phyloP scores from a whole-genome alignment of 2,888 invertebrate genomes.

The Ferdinandea cuprea region DNA sequence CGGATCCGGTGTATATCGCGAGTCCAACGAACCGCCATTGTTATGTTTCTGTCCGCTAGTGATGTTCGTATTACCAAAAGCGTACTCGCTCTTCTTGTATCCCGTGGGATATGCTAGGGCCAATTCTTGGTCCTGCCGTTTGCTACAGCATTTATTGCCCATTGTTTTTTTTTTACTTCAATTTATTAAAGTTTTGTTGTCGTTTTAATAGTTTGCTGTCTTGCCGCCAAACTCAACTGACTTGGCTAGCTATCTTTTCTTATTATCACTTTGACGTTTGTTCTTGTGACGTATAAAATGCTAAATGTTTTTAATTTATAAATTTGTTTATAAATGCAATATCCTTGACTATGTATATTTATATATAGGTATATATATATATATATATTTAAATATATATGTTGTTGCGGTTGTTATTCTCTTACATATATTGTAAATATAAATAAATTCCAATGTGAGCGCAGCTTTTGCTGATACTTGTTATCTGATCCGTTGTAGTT shows the following conservation, averaged over 20 bases:
- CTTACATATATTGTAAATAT: slow-evolving; percentile 69
- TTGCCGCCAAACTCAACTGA: slow-evolving; percentile 64
- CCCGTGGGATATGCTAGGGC: slow-evolving; percentile 82
- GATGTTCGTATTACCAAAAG: slow-evolving; percentile 82
- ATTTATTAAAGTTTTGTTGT: not conserved
- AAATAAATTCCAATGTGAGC: slow-evolving; percentile 70
- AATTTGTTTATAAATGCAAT: slow-evolving; percentile 75
- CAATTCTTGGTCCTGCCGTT: slow-evolving; percentile 89
- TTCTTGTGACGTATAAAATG: slow-evolving; percentile 72
- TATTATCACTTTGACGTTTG: slow-evolving; percentile 61
- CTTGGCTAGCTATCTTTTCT: slow-evolving; percentile 63
- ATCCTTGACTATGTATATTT: slow-evolving; percentile 70
- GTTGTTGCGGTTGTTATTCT: slow-evolving; percentile 34
- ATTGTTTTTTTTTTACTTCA: slow-evolving; percentile 83
- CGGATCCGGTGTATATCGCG: slow-evolving; percentile 91
- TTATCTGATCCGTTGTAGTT: slow-evolving; percentile 42
- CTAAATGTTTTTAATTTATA: slow-evolving; percentile 56
- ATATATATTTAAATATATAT: no score
- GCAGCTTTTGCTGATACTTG: slow-evolving; percentile 72
- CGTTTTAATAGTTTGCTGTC: not conserved
- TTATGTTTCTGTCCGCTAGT: slow-evolving; percentile 83
- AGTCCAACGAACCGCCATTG: slow-evolving; percentile 84
- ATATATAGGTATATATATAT: no score
- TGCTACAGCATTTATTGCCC: slow-evolving; percentile 95
- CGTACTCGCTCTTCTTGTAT: slow-evolving; percentile 82